phyloP scores from a whole-genome alignment of 2,113 vertebrate genomes.

The Pseudopipra pipra region DNA sequence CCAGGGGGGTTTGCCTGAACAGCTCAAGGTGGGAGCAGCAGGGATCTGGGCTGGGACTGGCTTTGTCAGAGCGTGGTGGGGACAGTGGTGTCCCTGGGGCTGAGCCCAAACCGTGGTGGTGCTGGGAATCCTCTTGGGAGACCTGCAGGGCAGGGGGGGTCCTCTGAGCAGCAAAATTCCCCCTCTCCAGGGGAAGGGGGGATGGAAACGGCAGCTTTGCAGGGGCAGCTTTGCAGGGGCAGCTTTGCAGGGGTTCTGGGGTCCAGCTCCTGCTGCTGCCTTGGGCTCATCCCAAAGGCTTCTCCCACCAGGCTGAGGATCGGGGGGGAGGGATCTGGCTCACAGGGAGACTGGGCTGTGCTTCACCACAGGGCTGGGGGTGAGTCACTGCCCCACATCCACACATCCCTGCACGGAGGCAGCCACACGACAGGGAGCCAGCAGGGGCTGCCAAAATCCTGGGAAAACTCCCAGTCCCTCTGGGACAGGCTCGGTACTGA shows the following conservation, averaged over 20 bases:
- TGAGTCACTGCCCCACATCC: not conserved
- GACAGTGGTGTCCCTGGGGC: too few relatives aligned
- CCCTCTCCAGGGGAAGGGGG: fast-evolving
- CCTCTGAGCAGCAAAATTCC: not conserved
- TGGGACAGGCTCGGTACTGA: not conserved
- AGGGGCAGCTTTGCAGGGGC: too few relatives aligned
- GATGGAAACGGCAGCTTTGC: fast-evolving
- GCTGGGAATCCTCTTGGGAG: not conserved
- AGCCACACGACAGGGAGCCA: not conserved
- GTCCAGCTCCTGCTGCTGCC: fast-evolving
- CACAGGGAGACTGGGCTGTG: fast-evolving
- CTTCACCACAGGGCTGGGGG: too few relatives aligned
- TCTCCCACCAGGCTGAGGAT: not conserved
- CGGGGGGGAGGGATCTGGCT: too few relatives aligned
- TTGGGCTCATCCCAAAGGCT: not conserved
- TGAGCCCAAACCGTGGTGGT: not conserved
- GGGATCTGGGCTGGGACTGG: fast-evolving
- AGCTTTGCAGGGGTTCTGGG: not conserved
- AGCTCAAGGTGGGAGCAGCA: not conserved
- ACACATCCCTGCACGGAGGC: not conserved
- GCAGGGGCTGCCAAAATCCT: not conserved
- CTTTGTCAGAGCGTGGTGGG: fast-evolving
- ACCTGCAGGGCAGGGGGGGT: fast-evolving
- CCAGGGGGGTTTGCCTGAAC: not conserved
- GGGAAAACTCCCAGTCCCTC: not conserved